Percentiles rank a stretch among this genome's conserved stretches.
These are phyloP conservation scores for Limnephilus auricula DNA, from an alignment of 2,888 invertebrate species.

Conservation along the genomic window DNA sequence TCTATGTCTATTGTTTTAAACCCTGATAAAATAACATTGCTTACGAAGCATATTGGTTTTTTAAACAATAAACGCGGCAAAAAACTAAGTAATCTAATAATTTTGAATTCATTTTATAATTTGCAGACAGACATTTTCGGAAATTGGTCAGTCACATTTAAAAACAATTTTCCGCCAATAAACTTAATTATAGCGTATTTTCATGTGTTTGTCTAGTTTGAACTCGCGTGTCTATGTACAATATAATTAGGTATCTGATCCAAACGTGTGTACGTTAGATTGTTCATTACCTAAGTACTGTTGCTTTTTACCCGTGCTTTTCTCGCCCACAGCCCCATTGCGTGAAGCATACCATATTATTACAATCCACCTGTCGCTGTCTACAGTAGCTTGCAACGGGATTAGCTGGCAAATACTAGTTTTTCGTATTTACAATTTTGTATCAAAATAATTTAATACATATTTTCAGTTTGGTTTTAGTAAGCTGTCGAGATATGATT, in stretches of 20 bases:
- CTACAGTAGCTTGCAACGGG: not conserved
- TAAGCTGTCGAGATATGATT: not conserved
- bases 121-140: too few relatives aligned
- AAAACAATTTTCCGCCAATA: not conserved
- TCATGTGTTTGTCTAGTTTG: not conserved
- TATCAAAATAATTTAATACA: not conserved
- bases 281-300: not conserved
- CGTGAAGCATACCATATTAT: not conserved
- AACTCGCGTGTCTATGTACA: not conserved
- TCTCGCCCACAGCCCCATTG: not conserved
- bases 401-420: not conserved
- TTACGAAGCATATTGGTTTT: too few relatives aligned
- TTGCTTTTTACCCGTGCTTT: not conserved
- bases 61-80: too few relatives aligned
- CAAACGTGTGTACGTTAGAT: not conserved
- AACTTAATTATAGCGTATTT: not conserved
- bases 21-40: too few relatives aligned
- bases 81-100: too few relatives aligned
- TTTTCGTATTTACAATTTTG: too few relatives aligned
- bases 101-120: too few relatives aligned
- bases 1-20: too few relatives aligned
- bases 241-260: not conserved
- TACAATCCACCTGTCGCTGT: not conserved
- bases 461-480: not conserved
- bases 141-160: too few relatives aligned